A percentile compares a stretch with the other conserved stretches of the same genome.
phyloP scores from a whole-genome alignment of 2,888 invertebrate genomes.

The Gymnocheta viridis region DNA sequence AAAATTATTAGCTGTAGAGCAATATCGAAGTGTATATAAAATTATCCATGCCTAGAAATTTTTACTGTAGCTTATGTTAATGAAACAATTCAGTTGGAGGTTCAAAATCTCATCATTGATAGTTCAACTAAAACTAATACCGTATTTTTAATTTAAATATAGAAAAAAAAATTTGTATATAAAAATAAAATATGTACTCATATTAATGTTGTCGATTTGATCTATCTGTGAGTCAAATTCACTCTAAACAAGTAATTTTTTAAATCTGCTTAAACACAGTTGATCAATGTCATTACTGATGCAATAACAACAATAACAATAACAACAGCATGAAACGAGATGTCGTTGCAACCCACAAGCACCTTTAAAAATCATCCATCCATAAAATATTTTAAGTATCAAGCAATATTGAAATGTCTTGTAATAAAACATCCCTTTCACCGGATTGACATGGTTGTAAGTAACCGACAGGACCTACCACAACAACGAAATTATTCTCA shows the following conservation, averaged over 20 bases:
- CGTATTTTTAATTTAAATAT: too few relatives aligned
- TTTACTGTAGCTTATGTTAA: too few relatives aligned
- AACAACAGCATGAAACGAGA: conserved; percentile 20
- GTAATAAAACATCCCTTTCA: conserved; percentile 70
- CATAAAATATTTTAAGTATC: conserved; percentile 45
- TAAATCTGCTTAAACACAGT: conserved; percentile 23
- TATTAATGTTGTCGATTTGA: conserved; percentile 29
- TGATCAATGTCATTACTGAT: conserved; percentile 54
- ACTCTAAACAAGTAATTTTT: conserved; percentile 19
- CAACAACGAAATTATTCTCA: conserved; percentile 60
- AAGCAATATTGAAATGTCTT: conserved; percentile 68
- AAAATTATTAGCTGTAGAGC: too few relatives aligned
- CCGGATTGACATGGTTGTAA: conserved; percentile 67
- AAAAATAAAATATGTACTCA: too few relatives aligned
- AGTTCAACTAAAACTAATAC: background rate
- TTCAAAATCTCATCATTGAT: background rate
- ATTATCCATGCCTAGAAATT: too few relatives aligned
- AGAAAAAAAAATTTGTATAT: too few relatives aligned
- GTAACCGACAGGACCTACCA: conserved; percentile 70
- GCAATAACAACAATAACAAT: conserved; percentile 15
- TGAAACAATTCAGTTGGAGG: too few relatives aligned
- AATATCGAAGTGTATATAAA: too few relatives aligned
- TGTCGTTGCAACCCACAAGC: conserved; percentile 46
- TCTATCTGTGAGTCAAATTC: conserved; percentile 28
- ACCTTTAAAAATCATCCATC: conserved; percentile 1